Evolutionary conservation across 2,797 vertebrate species (phyloP).

Genomic region (Heliangelus exortis): DNA sequence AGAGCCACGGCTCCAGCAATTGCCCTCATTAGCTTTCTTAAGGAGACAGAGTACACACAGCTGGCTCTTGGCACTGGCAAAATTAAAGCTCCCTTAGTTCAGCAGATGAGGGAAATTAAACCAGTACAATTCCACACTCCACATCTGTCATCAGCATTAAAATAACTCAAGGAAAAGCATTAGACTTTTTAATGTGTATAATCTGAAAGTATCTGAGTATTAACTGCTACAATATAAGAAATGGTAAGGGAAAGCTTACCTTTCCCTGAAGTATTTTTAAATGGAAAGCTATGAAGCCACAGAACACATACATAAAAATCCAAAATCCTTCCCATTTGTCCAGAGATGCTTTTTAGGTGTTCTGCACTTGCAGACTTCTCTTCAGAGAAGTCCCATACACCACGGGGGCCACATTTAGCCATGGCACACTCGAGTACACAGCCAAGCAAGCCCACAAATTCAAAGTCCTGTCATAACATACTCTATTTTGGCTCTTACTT

Average conservation of each 20-base stretch:
- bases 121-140: neutral
- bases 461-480: neutral
- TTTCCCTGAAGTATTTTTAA: rapidly evolving
- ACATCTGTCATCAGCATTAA: neutral
- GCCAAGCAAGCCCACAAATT: neutral
- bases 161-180: neutral
- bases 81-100: neutral
- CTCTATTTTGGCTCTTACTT: neutral
- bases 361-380: neutral
- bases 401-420: neutral
- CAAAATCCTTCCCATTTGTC: rapidly evolving
- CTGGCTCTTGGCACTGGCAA: neutral
- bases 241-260: neutral
- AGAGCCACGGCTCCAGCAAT: rapidly evolving
- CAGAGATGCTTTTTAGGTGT: neutral
- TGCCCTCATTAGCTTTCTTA: neutral
- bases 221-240: neutral
- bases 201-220: neutral
- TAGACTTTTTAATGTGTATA: neutral
- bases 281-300: neutral
- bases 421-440: neutral
- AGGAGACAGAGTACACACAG: neutral
- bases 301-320: neutral
- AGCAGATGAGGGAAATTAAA: neutral
- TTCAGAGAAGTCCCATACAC: neutral